These are phyloP conservation scores for Agrilus cyanescens DNA, from an alignment of 2,888 invertebrate genomes.

Conservation along the genomic window DNA sequence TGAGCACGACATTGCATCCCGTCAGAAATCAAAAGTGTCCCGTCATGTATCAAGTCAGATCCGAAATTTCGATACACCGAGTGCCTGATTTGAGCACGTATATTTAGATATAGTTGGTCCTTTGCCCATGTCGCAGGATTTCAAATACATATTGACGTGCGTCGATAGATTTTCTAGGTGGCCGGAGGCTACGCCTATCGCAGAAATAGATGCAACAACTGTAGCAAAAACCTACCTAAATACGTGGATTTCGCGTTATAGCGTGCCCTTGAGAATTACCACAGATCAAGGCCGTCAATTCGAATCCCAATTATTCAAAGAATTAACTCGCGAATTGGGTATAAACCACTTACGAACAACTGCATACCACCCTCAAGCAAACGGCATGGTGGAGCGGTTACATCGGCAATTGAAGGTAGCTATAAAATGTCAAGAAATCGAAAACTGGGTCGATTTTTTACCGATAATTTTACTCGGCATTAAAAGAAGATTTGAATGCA, in stretches of 20 bases:
- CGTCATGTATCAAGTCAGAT: too few species aligned
- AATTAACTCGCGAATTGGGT: slow-evolving; percentile 16
- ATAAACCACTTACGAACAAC: slow-evolving; percentile 19
- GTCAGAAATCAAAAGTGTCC: too few species aligned
- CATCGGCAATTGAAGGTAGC: slow-evolving; percentile 32
- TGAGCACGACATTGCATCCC: too few species aligned
- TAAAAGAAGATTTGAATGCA: slow-evolving; percentile 21
- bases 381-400: slow-evolving; percentile 30
- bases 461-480: slow-evolving; percentile 25
- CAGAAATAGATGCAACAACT: slow-evolving; percentile 14
- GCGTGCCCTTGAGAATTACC: slow-evolving; percentile 25
- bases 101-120: too few species aligned
- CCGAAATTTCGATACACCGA: too few species aligned
- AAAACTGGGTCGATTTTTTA: slow-evolving; percentile 20
- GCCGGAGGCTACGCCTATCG: too few species aligned
- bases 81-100: too few species aligned
- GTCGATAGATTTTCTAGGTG: too few species aligned
- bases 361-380: slow-evolving; percentile 27
- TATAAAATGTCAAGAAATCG: slow-evolving; percentile 17
- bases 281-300: slow-evolving; percentile 27
- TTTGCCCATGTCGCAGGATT: too few species aligned
- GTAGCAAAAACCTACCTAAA: slow-evolving; percentile 24
- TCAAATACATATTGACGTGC: too few species aligned
- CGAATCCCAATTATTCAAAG: slow-evolving; percentile 19
- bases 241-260: slow-evolving; percentile 32